These are phyloP conservation scores for Rhyacichthys aspro DNA, from an alignment of 2,797 vertebrate genomes.

Conservation along the genomic window DNA sequence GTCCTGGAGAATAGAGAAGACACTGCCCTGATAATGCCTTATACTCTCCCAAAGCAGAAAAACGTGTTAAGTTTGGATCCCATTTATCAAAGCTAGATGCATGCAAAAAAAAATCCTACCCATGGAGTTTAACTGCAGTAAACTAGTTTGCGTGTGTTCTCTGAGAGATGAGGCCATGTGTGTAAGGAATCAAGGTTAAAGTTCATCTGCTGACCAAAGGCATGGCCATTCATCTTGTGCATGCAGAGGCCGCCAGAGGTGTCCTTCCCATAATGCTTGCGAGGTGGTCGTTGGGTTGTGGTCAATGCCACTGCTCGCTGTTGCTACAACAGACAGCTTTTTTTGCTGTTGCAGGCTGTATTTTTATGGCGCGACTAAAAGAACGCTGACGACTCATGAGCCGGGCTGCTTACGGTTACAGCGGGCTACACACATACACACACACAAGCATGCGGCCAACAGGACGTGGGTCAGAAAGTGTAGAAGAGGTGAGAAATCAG, in stretches of 20 bases:
- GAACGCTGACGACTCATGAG: constrained; percentile 76
- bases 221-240: constrained; percentile 57
- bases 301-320: constrained; percentile 67
- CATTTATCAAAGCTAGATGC: constrained; percentile 35
- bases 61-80: constrained; percentile 2
- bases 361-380: constrained; percentile 75
- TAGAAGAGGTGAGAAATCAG: constrained; percentile 31
- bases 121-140: constrained; percentile 18
- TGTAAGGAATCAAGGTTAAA: constrained; percentile 58
- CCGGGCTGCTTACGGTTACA: constrained; percentile 69
- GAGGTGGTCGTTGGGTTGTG: constrained; percentile 57
- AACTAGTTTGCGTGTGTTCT: constrained; percentile 26
- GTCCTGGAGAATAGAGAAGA: neutral
- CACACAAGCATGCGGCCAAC: constrained; percentile 34
- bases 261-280: constrained; percentile 65
- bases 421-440: constrained; percentile 41
- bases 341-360: constrained; percentile 73
- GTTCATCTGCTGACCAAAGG: constrained; percentile 66
- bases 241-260: constrained; percentile 46
- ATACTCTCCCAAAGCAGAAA: neutral
- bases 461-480: constrained; percentile 28
- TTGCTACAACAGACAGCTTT: constrained; percentile 73
- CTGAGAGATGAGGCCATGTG: constrained; percentile 15
- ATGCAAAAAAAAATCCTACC: constrained; percentile 11
- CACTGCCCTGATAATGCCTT: neutral